Conservation (phyloP, 2,888 invertebrate genomes). For the Exephanes ischioxanthus region DNA sequence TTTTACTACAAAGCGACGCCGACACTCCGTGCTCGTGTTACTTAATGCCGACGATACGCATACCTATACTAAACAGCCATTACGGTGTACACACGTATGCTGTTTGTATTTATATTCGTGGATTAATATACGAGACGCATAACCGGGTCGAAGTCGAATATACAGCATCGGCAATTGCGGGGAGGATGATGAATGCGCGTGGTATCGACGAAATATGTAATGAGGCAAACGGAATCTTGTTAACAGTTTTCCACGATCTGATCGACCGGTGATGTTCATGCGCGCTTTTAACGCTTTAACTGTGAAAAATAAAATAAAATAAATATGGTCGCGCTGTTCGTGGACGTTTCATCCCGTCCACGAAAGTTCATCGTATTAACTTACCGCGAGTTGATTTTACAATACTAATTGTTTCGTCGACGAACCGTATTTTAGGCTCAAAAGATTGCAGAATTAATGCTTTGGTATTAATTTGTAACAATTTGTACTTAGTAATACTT, state of each 20-base stretch:
- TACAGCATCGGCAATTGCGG: conserved; percentile 34
- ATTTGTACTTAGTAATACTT: too few relatives aligned
- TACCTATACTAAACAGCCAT: conserved; percentile 7
- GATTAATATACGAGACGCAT: conserved; percentile 44
- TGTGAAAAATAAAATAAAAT: neutral
- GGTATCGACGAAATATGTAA: conserved; percentile 49
- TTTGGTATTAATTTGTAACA: too few relatives aligned
- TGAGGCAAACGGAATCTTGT: conserved; percentile 47
- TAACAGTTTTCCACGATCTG: conserved; percentile 25
- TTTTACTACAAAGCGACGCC: conserved; percentile 66
- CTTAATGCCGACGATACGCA: conserved; percentile 62
- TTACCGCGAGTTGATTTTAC: too few relatives aligned
- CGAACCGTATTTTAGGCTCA: too few relatives aligned
- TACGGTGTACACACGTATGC: neutral
- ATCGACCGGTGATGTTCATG: neutral
- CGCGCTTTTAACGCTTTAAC: neutral
- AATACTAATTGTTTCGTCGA: too few relatives aligned
- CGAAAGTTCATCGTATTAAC: too few relatives aligned
- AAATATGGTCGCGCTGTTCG: too few relatives aligned
- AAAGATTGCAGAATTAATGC: too few relatives aligned
- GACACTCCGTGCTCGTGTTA: conserved; percentile 65
- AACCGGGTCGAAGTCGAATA: conserved; percentile 20
- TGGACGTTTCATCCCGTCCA: too few relatives aligned
- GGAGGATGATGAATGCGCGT: conserved; percentile 41
- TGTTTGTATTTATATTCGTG: conserved; percentile 1